Base-by-base conservation (phyloP, 2,888 invertebrate genomes). In the Hyppa rectilinea region DNA sequence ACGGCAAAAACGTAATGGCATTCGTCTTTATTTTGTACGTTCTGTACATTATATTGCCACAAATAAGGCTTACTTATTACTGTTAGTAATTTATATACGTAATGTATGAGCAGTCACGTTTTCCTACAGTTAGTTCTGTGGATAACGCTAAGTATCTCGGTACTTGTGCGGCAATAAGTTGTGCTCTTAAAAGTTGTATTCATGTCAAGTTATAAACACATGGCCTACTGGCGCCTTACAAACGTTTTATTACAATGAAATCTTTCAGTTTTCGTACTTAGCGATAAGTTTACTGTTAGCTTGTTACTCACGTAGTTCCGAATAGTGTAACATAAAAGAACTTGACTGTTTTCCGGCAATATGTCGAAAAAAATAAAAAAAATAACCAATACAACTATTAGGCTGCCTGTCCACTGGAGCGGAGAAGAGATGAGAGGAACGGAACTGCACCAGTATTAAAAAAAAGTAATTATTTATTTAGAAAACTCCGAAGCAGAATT, bases 21-120 rank as follows among this genome's bases (percentile, higher is more conserved):
- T 74, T 74, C 55, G 64, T 67, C 72, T 79, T 75, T 82, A 61
- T 56, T 61, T 58, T 66, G 47, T 68, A 66, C 40, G 63, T 61
- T 72, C 29, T 56, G 47, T 55, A 68, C 64, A 70, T 62, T 65
- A 79, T 68, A 50, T 64, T 61, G 47, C 31, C 60, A 64, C 60
- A 66, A 72, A 58, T 72, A 66, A 70, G 65, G 56, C 55, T 70
- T 47, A 60, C 64, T 71, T 66, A 81, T 71, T 65, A 81, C 79
- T 78, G 82, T 84, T 70, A 73, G 66, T 74, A 56, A 67, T 74
- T 81, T 75, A 72, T 75, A 72, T 72, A 72, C 62, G 34, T 78
- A 50, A 53, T n/a, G 61, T 67, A 82, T 84, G 75, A 43, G 20
- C 34, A 58, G 85, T 82, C 84, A 84, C 82, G 82, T 75, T 81